Conservation (phyloP, 2,797 vertebrate genomes). For the Rhinophrynus dorsalis region DNA sequence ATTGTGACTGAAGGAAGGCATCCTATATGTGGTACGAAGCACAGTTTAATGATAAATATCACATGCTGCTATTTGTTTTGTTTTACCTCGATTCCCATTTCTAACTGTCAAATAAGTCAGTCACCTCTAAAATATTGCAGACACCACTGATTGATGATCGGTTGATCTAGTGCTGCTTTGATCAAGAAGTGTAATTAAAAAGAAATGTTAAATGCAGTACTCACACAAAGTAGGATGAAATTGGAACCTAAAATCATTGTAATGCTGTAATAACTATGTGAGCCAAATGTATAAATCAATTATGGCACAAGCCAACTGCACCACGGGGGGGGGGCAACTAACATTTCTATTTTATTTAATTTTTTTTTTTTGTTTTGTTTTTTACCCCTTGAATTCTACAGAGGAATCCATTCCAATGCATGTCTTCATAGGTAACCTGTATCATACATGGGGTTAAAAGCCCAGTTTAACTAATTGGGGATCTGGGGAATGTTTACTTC, state of each 20-base stretch:
- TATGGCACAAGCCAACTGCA: too few species aligned
- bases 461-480: too few species aligned
- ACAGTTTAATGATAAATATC: neutral
- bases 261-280: too few species aligned
- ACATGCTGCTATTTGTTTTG: neutral
- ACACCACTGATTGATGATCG: neutral
- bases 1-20: neutral
- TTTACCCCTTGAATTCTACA: too few species aligned
- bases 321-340: too few species aligned
- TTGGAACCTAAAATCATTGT: neutral
- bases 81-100: neutral
- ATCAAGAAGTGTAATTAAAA: neutral
- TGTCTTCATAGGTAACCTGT: too few species aligned
- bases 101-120: neutral
- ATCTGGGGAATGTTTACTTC: too few species aligned
- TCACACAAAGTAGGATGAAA: neutral
- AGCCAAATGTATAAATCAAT: too few species aligned
- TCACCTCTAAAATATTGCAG: neutral
- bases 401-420: too few species aligned
- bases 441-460: too few species aligned
- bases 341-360: too few species aligned
- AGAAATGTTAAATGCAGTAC: neutral
- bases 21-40: neutral
- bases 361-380: too few species aligned
- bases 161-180: neutral